These are phyloP conservation scores for Lanius collurio DNA, from an alignment of 2,113 vertebrate genomes.

Conservation along the genomic window DNA sequence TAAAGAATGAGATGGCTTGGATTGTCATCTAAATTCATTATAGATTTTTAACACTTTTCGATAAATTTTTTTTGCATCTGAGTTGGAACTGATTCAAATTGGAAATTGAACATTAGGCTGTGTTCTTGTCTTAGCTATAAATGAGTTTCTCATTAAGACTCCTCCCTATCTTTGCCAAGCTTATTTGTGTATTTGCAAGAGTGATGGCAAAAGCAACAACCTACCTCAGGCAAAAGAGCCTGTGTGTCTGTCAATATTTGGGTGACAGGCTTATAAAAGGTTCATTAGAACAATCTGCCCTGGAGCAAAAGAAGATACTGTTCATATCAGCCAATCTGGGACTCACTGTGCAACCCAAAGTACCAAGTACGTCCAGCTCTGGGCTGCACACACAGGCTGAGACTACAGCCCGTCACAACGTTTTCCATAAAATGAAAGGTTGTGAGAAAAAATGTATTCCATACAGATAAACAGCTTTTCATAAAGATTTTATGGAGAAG, in stretches of 20 bases:
- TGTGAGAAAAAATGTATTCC: not conserved
- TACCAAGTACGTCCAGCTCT: slow-evolving; percentile 18
- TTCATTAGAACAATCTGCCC: slow-evolving; percentile 6
- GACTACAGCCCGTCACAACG: not conserved
- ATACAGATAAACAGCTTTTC: not conserved
- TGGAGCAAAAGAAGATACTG: not conserved
- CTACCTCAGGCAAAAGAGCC: slow-evolving; percentile 25
- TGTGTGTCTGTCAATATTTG: slow-evolving; percentile 19
- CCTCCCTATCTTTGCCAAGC: not conserved
- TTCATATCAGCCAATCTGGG: not conserved
- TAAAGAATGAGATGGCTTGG: not conserved
- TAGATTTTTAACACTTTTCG: not conserved
- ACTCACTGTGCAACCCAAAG: not conserved
- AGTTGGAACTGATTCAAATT: not conserved
- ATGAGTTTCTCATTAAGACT: not conserved
- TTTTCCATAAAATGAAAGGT: not conserved
- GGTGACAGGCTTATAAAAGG: slow-evolving; percentile 9
- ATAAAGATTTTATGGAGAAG: not conserved
- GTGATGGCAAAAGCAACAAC: not conserved
- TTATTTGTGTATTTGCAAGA: slow-evolving; percentile 22
- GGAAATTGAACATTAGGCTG: not conserved
- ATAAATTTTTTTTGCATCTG: not conserved
- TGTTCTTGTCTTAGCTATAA: not conserved
- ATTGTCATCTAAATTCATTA: not conserved
- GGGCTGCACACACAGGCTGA: not conserved